Evolutionary conservation across 2,888 invertebrate species (phyloP), one percentile per base, ranked within the genome.

Genomic region (Dimorphilus gyrociliatus): DNA sequence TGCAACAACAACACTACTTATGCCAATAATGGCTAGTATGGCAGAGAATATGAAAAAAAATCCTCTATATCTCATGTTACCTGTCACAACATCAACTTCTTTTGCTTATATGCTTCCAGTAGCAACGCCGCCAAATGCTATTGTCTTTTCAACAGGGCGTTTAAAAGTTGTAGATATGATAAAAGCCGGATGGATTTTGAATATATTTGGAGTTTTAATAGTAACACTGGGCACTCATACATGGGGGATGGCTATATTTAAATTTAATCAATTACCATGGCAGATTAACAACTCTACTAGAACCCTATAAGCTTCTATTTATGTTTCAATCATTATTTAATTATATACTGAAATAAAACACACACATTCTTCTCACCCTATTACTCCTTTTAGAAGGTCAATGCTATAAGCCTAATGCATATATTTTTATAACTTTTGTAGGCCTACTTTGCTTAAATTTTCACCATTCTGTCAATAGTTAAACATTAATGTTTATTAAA

Each of bases 51-150:
- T 80, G 32, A 61, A 69, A 46, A 69, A 81, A 33, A 81, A 88
- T 65, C 88, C 88, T 0, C 65, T 90, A 35, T 81, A 78, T 63
- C 68, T 88, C 56, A 84, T 86, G 75, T 68, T 86, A 46, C 85
- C 88, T 1, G 81, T 82, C 0, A 73, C 84, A 0, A 66, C 88
- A 16, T 77, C 82, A 2, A 81, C 84, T 56, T 85, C 84, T 30
- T 84, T 82, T 68, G 84, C 69, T 19, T 69, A 86, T 70, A 84
- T 84, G 70, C 70, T 90, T 60, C 88, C 86, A 0, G 86, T 88
- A n/a, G 85, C 85, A 27, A 88, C 88, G 0, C 86, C 88, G 2
- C 86, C 88, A 14, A 90, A 90, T 63, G 88, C 90, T 4, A 80
- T 92, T 35, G 85, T 80, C 0, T 80, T 80, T 13, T 78, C 56